These are phyloP conservation scores for Spialia ferax DNA, from an alignment of 2,888 invertebrate genomes.

Conservation along the genomic window DNA sequence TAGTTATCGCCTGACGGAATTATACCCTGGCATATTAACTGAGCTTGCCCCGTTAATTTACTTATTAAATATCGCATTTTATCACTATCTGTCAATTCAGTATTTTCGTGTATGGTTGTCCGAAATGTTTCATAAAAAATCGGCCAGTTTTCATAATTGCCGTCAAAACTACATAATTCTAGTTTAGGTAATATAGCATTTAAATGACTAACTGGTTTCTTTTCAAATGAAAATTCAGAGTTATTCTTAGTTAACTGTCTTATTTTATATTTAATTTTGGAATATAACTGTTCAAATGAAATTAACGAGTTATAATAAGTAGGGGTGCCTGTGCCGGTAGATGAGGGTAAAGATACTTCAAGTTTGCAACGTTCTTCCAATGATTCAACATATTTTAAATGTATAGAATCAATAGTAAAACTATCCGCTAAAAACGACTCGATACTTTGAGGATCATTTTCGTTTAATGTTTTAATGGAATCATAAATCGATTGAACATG, in stretches of 20 bases:
- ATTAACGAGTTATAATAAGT: constrained; percentile 2
- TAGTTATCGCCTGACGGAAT: not conserved
- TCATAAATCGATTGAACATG: not conserved
- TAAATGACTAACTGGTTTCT: not conserved
- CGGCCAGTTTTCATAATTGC: not conserved
- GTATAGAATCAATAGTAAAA: constrained; percentile 10
- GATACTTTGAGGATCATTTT: not conserved
- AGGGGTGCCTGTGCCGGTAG: not conserved
- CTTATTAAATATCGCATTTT: constrained; percentile 17
- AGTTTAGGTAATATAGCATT: not conserved
- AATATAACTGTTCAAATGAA: not conserved
- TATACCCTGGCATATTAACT: constrained; percentile 8
- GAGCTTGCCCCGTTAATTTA: constrained; percentile 15
- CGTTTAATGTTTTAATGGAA: not conserved
- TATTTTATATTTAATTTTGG: constrained; percentile 5
- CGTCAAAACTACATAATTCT: not conserved
- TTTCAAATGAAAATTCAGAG: not conserved
- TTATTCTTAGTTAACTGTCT: not conserved
- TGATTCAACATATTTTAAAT: constrained; percentile 2
- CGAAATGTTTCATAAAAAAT: constrained; percentile 5
- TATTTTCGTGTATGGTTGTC: constrained; percentile 11
- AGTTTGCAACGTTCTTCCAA: not conserved
- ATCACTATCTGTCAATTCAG: not conserved
- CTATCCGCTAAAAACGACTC: constrained; percentile 4
- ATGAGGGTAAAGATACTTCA: not conserved